Evolutionary conservation across 2,113 vertebrate species (phyloP).

Genomic region (Epinephelus lanceolatus): DNA sequence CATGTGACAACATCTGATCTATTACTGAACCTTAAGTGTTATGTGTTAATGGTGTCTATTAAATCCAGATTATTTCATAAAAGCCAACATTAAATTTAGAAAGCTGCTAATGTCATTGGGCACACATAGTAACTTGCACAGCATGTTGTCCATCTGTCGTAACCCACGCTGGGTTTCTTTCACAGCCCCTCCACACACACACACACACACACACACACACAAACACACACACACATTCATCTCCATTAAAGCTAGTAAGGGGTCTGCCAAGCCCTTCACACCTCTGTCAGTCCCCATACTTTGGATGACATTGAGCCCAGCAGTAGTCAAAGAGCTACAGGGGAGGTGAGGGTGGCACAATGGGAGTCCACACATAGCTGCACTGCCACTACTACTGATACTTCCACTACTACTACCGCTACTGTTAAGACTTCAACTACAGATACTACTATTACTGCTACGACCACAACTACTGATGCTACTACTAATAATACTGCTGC

Average conservation of each 20-base stretch:
- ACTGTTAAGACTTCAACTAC: background rate
- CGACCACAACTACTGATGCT: background rate
- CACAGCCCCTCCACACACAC: slow-evolving; percentile 12
- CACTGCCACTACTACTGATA: background rate
- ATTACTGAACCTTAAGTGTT: background rate
- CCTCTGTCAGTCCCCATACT: slow-evolving; percentile 61
- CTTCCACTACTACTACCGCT: background rate
- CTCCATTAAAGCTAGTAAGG: slow-evolving; percentile 57
- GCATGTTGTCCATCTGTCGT: slow-evolving; percentile 43
- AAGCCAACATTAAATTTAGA: background rate
- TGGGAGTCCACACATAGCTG: slow-evolving; percentile 16
- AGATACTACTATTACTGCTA: background rate
- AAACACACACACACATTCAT: slow-evolving; percentile 30
- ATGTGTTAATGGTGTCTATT: background rate
- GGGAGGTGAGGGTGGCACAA: slow-evolving; percentile 45
- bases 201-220: slow-evolving; percentile 5
- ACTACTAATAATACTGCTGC: background rate
- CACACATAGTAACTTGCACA: slow-evolving; percentile 6
- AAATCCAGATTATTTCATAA: background rate
- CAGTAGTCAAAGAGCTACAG: slow-evolving; percentile 61
- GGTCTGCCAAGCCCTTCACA: slow-evolving; percentile 59
- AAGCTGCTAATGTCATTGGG: slow-evolving; percentile 13
- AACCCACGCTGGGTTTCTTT: slow-evolving; percentile 41
- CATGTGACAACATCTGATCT: background rate
- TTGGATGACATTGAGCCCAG: slow-evolving; percentile 77